Conservation (phyloP, 2,797 vertebrate genomes). For the Catostomus latipinnis region DNA sequence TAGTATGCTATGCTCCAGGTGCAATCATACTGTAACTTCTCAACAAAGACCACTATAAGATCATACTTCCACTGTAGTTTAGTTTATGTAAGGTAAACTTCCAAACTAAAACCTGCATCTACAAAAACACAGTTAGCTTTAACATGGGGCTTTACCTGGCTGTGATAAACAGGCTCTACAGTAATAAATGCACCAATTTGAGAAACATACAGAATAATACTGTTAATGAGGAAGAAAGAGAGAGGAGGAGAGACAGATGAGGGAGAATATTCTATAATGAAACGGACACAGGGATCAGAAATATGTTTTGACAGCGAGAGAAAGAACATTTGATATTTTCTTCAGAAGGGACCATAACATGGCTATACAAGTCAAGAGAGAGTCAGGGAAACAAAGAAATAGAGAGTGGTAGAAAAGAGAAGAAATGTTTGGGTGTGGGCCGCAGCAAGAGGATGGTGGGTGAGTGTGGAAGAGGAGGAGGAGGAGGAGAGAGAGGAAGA, state of each 20-base stretch:
- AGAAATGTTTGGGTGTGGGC: constrained; percentile 83
- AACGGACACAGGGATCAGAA: constrained; percentile 33
- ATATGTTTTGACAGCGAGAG: constrained; percentile 25
- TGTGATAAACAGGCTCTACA: constrained; percentile 5
- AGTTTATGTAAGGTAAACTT: background rate
- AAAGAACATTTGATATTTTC: constrained; percentile 43
- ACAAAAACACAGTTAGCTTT: background rate
- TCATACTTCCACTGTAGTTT: background rate
- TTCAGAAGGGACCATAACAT: constrained; percentile 44
- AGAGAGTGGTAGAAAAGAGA: constrained; percentile 74
- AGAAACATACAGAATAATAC: constrained; percentile 24
- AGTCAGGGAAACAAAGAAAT: constrained; percentile 55
- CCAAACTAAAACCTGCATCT: background rate
- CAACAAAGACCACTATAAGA: background rate
- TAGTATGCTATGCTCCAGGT: no score
- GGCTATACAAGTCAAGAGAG: constrained; percentile 41
- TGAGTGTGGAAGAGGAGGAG: constrained; percentile 63
- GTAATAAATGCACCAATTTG: constrained; percentile 15
- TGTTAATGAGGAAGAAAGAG: constrained; percentile 17
- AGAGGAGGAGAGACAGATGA: background rate
- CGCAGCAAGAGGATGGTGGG: constrained; percentile 75
- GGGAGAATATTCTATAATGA: background rate
- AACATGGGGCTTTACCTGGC: background rate
- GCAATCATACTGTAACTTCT: no score
- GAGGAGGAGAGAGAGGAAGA: constrained; percentile 54